phyloP scores from a whole-genome alignment of 2,888 invertebrate species.

The Zeuzera pyrina region DNA sequence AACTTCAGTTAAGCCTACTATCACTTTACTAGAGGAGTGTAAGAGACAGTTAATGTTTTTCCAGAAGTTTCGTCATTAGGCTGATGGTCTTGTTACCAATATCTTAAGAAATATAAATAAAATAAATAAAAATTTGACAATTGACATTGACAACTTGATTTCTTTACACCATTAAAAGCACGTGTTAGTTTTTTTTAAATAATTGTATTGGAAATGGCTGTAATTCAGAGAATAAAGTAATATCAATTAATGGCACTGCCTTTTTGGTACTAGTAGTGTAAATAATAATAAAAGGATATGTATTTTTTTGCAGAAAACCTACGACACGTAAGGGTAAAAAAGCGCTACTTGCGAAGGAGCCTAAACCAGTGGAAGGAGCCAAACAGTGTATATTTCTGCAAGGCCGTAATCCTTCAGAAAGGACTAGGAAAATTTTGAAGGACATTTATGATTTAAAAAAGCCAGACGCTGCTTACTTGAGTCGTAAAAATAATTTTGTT shows the following conservation, averaged over 20 bases:
- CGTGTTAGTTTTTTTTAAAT: too few species aligned
- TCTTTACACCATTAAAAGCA: too few species aligned
- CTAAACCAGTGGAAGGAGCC: constrained; percentile 90
- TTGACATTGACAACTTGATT: too few species aligned
- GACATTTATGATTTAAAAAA: constrained; percentile 92
- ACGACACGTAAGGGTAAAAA: constrained; percentile 91
- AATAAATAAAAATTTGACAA: too few species aligned
- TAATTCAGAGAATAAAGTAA: constrained; percentile 60
- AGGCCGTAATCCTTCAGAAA: constrained; percentile 85
- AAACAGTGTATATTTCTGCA: constrained; percentile 89
- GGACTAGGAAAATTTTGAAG: constrained; percentile 81
- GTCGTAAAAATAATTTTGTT: constrained; percentile 88
- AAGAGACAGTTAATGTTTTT: too few species aligned
- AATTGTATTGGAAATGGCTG: constrained; percentile 48
- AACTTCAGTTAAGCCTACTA: too few species aligned
- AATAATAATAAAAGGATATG: constrained; percentile 1
- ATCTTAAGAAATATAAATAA: too few species aligned
- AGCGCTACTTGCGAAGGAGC: constrained; percentile 83
- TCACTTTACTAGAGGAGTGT: too few species aligned
- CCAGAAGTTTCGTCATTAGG: too few species aligned
- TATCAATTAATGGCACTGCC: background rate
- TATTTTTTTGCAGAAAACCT: constrained; percentile 80
- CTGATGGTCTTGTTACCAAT: too few species aligned
- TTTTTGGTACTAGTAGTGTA: constrained; percentile 1
- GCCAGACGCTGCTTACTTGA: constrained; percentile 83